phyloP scores from a whole-genome alignment of 1,140 invertebrate genomes.

The Matsumurasca onukii region DNA sequence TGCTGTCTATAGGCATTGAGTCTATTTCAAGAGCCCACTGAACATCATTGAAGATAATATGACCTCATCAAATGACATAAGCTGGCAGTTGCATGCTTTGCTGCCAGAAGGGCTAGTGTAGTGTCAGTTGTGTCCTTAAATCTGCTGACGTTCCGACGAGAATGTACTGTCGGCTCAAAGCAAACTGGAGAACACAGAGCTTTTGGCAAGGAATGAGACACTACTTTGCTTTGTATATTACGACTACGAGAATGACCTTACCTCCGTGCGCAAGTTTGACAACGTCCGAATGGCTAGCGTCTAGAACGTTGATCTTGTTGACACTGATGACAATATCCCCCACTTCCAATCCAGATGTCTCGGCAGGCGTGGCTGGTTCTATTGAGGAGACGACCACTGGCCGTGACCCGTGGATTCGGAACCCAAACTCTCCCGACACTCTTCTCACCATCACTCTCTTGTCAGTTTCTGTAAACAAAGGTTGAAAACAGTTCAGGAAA shows the following conservation, averaged over 20 bases:
- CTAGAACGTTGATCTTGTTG: constrained; percentile 87
- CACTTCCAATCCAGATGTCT: constrained; percentile 86
- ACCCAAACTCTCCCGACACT: constrained; percentile 89
- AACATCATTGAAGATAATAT: no score
- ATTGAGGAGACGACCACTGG: constrained; percentile 95
- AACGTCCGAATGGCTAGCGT: constrained; percentile 93
- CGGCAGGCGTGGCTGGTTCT: constrained; percentile 87
- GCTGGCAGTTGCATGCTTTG: no score
- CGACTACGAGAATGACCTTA: constrained; percentile 51
- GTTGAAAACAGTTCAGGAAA: no score
- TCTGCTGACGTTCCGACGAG: no score
- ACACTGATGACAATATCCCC: constrained; percentile 93
- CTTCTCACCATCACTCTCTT: constrained; percentile 80
- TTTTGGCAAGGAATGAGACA: no score
- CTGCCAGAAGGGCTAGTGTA: no score
- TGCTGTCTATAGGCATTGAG: no score
- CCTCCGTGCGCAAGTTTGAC: constrained; percentile 89
- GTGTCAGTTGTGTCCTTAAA: no score
- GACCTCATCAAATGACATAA: no score
- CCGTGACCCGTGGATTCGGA: constrained; percentile 92
- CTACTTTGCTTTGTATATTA: neutral
- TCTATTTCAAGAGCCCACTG: no score
- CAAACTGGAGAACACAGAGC: no score
- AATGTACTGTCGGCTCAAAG: no score
- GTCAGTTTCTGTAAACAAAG: constrained; percentile 70